A percentile compares a stretch with the other conserved stretches of the same genome.
Evolutionary conservation across 2,113 vertebrate species (phyloP).

Genomic region (Neomonachus schauinslandi): DNA sequence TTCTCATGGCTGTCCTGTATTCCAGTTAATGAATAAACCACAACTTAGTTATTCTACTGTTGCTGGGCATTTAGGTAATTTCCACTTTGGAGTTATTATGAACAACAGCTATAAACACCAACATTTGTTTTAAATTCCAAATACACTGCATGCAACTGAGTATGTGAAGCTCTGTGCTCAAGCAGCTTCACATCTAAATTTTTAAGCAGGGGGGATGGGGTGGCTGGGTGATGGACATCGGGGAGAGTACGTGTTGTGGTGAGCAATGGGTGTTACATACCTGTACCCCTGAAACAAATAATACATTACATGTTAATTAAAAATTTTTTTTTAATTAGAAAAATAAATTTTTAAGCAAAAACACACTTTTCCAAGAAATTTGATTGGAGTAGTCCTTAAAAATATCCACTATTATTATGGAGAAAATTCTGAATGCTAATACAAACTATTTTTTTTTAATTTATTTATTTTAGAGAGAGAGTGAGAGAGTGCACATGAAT

Average conservation of each 20-base stretch:
- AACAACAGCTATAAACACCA: neutral
- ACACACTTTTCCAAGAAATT: neutral
- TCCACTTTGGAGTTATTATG: neutral
- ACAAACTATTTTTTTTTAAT: neutral
- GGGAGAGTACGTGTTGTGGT: neutral
- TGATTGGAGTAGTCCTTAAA: neutral
- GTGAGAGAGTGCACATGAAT: neutral
- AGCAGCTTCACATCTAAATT: neutral
- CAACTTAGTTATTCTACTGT: neutral
- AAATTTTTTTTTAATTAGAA: neutral
- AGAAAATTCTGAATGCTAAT: neutral
- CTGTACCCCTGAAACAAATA: neutral
- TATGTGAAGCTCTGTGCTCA: neutral
- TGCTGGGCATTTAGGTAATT: neutral
- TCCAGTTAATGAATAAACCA: neutral
- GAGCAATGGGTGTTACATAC: neutral
- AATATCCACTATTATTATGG: neutral
- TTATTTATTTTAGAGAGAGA: neutral
- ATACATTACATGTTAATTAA: neutral
- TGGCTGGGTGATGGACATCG: neutral
- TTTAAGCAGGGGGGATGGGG: too few relatives aligned
- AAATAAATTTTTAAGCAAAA: neutral
- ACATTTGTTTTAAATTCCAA: neutral
- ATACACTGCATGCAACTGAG: neutral
- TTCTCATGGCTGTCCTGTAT: neutral